Percentiles rank a stretch among this genome's conserved stretches.
Conservation (phyloP, 1,140 invertebrate species). For the Mesaphorura yosii region DNA sequence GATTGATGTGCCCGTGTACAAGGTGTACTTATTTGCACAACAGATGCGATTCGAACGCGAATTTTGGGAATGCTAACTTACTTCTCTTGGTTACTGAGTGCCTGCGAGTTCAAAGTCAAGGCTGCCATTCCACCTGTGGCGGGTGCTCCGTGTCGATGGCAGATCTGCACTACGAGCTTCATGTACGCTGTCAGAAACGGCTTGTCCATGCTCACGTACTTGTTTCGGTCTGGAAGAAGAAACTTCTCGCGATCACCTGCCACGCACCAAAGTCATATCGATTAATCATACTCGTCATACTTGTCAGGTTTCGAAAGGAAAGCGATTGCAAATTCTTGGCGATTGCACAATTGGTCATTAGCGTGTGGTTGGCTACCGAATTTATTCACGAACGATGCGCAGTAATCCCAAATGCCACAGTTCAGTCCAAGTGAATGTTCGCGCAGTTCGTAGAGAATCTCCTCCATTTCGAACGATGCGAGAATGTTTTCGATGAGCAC, state of each 20-base stretch:
- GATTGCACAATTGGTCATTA: background rate
- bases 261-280: background rate
- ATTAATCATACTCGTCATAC: constrained; percentile 8
- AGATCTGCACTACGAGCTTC: constrained; percentile 47
- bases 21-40: no score
- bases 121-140: constrained; percentile 62
- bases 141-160: constrained; percentile 48
- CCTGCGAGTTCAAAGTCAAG: constrained; percentile 36
- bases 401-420: constrained; percentile 65
- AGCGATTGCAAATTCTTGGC: no score
- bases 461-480: constrained; percentile 54
- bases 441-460: constrained; percentile 53
- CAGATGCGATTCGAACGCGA: background rate
- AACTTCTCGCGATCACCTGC: constrained; percentile 47
- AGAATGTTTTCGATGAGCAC: constrained; percentile 61
- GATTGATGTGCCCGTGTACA: no score
- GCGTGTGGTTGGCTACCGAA: constrained; percentile 40
- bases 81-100: background rate
- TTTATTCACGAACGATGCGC: constrained; percentile 56
- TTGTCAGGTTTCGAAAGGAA: background rate
- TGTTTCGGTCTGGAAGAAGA: constrained; percentile 54
- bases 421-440: constrained; percentile 58
- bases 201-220: constrained; percentile 52
- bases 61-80: background rate
- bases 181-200: constrained; percentile 53